phyloP scores from a whole-genome alignment of 2,888 invertebrate genomes.

The Agrotis ipsilon region DNA sequence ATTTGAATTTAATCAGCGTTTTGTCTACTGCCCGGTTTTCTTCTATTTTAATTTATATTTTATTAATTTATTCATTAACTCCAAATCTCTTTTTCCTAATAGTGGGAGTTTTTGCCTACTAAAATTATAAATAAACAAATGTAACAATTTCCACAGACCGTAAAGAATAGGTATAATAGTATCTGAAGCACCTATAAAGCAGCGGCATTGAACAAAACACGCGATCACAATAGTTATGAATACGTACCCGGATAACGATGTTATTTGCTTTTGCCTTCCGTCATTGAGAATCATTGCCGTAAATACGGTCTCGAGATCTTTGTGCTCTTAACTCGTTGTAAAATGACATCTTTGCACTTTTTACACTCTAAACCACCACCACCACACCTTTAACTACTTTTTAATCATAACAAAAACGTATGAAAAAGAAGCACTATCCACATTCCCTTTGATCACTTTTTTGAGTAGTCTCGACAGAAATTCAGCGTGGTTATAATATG shows the following conservation, averaged over 20 bases:
- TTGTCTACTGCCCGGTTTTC: neutral
- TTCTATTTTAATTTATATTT: no score
- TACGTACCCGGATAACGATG: conserved; percentile 85
- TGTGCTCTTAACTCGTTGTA: conserved; percentile 10
- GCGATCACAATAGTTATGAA: conserved; percentile 85
- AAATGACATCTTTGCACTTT: conserved; percentile 4
- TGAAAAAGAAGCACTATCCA: neutral
- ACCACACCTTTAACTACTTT: no score
- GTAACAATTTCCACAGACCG: conserved; percentile 32
- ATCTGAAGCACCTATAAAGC: conserved; percentile 63
- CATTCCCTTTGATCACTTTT: no score
- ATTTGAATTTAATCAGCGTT: neutral
- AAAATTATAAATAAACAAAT: conserved; percentile 23
- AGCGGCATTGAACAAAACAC: conserved; percentile 86
- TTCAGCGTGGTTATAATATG: no score
- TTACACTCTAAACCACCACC: no score
- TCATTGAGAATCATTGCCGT: conserved; percentile 77
- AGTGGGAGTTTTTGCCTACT: neutral
- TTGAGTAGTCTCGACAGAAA: no score
- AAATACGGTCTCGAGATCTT: conserved; percentile 57
- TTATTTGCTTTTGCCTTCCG: conserved; percentile 86
- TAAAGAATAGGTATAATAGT: conserved; percentile 56
- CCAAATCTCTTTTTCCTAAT: neutral
- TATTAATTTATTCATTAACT: neutral
- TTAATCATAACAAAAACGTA: no score